These are phyloP conservation scores for Pachyrhynchus sulphureomaculatus DNA, from an alignment of 1,140 invertebrate genomes.

Conservation along the genomic window DNA sequence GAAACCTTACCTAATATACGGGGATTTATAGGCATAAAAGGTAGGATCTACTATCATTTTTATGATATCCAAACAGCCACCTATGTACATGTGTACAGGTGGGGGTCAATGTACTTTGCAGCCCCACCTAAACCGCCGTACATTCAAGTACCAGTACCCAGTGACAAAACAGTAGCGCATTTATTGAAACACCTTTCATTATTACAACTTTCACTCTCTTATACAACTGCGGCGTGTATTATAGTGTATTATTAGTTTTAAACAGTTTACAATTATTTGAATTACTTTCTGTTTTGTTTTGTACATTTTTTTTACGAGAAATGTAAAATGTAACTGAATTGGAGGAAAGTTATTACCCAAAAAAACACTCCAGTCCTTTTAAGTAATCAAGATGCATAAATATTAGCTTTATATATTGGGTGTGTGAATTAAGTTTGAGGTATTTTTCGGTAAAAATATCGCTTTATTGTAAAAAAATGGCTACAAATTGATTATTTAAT, in stretches of 20 bases:
- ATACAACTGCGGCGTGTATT: slow-evolving; percentile 3
- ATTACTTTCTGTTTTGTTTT: not conserved
- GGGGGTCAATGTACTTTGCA: slow-evolving; percentile 16
- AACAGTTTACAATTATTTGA: not conserved
- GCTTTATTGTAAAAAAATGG: no score
- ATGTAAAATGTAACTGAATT: not conserved
- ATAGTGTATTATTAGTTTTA: slow-evolving; percentile 1
- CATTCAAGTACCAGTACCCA: slow-evolving; percentile 23
- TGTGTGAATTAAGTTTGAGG: no score
- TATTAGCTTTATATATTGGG: no score
- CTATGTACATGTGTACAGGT: slow-evolving; percentile 10
- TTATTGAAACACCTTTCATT: slow-evolving; percentile 27
- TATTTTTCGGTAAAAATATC: no score
- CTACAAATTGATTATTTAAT: no score
- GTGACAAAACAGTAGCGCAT: slow-evolving; percentile 25
- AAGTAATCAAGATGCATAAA: no score
- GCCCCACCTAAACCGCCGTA: slow-evolving; percentile 18
- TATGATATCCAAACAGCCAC: slow-evolving; percentile 15
- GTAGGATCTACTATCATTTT: slow-evolving; percentile 3
- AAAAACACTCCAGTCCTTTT: no score
- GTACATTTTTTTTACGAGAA: not conserved
- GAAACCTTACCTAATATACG: no score
- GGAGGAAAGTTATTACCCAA: not conserved
- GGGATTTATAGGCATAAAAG: not conserved
- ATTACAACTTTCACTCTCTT: slow-evolving; percentile 26